Evolutionary conservation across 2,113 vertebrate genomes (phyloP).

Genomic region (Nycticryphes semicollaris): DNA sequence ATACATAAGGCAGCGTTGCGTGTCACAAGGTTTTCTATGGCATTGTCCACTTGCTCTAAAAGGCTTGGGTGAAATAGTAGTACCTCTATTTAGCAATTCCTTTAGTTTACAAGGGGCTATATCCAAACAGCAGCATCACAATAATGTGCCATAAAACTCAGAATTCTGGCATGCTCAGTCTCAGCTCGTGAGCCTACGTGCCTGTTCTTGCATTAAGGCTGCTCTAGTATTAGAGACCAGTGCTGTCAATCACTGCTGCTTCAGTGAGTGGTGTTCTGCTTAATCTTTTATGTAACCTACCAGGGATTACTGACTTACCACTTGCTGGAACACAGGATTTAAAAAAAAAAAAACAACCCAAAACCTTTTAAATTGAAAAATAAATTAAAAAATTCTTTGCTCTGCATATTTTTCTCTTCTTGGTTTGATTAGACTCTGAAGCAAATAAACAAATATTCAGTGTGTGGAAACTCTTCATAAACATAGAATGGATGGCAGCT

Average conservation of each 20-base stretch:
- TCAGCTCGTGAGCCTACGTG: background rate
- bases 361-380: background rate
- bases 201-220: background rate
- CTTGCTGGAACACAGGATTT: background rate
- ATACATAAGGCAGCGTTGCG: background rate
- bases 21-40: background rate
- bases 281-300: constrained; percentile 56
- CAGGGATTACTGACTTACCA: background rate
- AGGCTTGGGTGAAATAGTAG: background rate
- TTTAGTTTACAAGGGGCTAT: background rate
- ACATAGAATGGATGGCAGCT: background rate
- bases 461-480: background rate
- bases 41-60: background rate
- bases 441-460: background rate
- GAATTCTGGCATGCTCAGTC: background rate
- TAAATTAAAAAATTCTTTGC: fast-evolving
- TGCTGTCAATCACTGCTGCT: background rate
- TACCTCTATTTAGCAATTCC: background rate
- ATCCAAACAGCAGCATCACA: background rate
- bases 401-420: background rate
- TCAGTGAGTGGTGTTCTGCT: background rate
- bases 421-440: background rate
- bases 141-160: background rate
- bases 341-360: background rate
- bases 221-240: background rate